Conservation (phyloP, 2,797 vertebrate species). For the Scarus forsteni region DNA sequence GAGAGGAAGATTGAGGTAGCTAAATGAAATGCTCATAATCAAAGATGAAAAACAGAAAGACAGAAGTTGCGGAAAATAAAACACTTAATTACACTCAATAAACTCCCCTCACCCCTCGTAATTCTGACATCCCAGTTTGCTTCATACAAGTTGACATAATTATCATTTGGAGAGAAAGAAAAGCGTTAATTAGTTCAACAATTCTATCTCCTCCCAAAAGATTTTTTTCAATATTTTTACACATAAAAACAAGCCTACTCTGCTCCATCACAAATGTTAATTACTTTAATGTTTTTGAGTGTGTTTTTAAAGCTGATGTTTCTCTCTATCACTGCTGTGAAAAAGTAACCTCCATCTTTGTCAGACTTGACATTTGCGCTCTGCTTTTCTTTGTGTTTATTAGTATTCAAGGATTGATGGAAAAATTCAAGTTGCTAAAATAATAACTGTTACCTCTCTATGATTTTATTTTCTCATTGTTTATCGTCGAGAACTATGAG, state of each 20-base stretch:
- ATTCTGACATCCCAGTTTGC: slow-evolving; percentile 52
- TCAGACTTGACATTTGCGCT: slow-evolving; percentile 67
- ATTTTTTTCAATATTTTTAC: slow-evolving; percentile 42
- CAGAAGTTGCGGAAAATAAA: slow-evolving; percentile 52
- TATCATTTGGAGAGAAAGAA: slow-evolving; percentile 59
- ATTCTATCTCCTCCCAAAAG: slow-evolving; percentile 39
- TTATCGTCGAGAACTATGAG: too few species aligned
- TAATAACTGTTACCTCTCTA: slow-evolving; percentile 30
- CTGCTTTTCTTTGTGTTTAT: slow-evolving; percentile 59
- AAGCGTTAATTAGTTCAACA: slow-evolving; percentile 63
- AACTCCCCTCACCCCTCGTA: slow-evolving; percentile 41
- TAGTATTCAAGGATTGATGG: slow-evolving; percentile 43
- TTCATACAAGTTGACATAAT: slow-evolving; percentile 60
- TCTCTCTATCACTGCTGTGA: slow-evolving; percentile 48
- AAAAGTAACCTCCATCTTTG: slow-evolving; percentile 65
- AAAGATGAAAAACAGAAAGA: slow-evolving; percentile 51
- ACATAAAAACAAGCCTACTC: slow-evolving; percentile 51
- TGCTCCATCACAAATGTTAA: slow-evolving; percentile 57
- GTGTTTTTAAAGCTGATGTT: slow-evolving; percentile 43
- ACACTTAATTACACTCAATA: slow-evolving; percentile 59
- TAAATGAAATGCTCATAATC: slow-evolving; percentile 43
- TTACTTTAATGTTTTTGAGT: slow-evolving; percentile 60
- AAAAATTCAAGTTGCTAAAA: slow-evolving; percentile 2
- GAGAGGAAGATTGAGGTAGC: slow-evolving; percentile 25
- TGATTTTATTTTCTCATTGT: slow-evolving; percentile 5